These are phyloP conservation scores for Heteromormyrus szaboi DNA, from an alignment of 2,797 vertebrate genomes.

Conservation along the genomic window DNA sequence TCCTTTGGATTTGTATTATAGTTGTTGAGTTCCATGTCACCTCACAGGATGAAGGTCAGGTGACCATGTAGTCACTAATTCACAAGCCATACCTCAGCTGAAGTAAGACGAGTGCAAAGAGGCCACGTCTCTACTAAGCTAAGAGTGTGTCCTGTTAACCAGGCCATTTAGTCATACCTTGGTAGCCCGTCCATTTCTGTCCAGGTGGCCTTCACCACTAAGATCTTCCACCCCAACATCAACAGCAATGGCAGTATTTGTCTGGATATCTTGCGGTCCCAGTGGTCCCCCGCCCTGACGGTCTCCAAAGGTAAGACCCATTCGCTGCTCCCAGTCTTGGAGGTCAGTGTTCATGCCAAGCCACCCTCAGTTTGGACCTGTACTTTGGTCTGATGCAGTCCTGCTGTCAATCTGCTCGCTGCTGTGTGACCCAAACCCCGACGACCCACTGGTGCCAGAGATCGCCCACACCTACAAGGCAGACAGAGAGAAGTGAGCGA, in stretches of 20 bases:
- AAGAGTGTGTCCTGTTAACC: background rate
- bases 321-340: background rate
- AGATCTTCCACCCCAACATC: slow-evolving; percentile 56
- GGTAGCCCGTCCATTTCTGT: background rate
- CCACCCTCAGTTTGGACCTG: background rate
- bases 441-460: slow-evolving; percentile 52
- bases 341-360: background rate
- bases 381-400: slow-evolving; percentile 28
- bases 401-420: slow-evolving; percentile 48
- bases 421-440: slow-evolving; percentile 49
- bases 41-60: background rate
- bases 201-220: slow-evolving; percentile 54
- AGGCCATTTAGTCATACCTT: background rate
- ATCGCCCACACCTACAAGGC: slow-evolving; percentile 53
- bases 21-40: background rate
- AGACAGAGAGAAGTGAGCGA: slow-evolving; percentile 47
- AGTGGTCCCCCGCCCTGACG: slow-evolving; percentile 53
- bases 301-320: slow-evolving; percentile 47
- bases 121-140: background rate
- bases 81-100: background rate
- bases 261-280: slow-evolving; percentile 48
- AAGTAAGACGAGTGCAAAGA: background rate
- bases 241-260: slow-evolving; percentile 55
- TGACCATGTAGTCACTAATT: background rate
- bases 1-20: background rate